Percentiles rank a stretch among this genome's conserved stretches.
Conservation (phyloP, 2,797 vertebrate species). For the Crax fasciolata region DNA sequence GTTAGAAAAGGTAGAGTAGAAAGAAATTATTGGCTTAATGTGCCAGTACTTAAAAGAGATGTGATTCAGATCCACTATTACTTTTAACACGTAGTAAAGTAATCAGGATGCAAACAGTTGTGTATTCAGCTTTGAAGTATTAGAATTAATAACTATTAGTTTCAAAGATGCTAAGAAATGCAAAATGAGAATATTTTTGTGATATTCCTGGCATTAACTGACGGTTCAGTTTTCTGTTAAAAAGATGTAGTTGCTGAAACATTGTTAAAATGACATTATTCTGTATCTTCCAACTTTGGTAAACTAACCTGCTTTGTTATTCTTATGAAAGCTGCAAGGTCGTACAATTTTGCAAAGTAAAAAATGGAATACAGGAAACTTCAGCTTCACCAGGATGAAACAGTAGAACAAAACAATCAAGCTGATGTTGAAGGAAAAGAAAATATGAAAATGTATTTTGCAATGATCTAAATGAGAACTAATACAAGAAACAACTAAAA, state of each 20-base stretch:
- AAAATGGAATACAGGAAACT: neutral
- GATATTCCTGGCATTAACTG: neutral
- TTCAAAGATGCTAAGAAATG: neutral
- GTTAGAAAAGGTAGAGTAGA: neutral
- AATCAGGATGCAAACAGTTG: neutral
- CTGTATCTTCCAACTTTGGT: neutral
- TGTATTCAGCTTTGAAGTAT: neutral
- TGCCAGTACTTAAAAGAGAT: neutral
- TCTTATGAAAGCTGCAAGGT: neutral
- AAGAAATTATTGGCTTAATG: neutral
- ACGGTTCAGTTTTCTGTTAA: neutral
- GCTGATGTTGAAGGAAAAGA: neutral
- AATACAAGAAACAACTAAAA: neutral
- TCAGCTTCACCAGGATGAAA: neutral
- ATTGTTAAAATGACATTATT: neutral
- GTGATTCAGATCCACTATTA: neutral
- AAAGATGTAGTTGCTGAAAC: neutral
- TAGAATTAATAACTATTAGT: neutral
- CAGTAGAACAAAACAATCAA: neutral
- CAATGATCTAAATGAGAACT: neutral
- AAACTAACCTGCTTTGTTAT: neutral
- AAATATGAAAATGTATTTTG: neutral
- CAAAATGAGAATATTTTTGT: neutral
- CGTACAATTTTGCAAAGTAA: neutral
- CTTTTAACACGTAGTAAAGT: neutral